Evolutionary conservation across 2,113 vertebrate genomes (phyloP), one percentile per base, ranked within the genome.

Genomic region (Nothobranchius furzeri): DNA sequence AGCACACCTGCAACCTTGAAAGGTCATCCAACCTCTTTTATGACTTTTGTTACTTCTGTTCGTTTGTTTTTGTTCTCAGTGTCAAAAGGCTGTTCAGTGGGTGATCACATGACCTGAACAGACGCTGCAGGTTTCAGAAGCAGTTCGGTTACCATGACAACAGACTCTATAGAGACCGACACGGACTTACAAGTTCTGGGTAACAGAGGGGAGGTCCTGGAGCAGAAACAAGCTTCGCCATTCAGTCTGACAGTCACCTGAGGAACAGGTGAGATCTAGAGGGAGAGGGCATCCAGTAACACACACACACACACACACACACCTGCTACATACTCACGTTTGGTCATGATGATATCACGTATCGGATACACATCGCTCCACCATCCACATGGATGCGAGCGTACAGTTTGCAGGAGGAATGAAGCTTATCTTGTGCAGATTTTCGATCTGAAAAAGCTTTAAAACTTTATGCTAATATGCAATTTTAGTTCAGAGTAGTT

Each of bases 191-290:
- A 68, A 6, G n/a, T 76, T 1, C 73, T 90, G 64, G 49, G 60
- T 14, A 43, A 88, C 60, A 61, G 76, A 83, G 83, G 89, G 72
- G 78, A 87, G 83, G 20, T 88, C 35, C 77, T 90, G 70, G 86
- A 92, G 70, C 85, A 65, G 82, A 76, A 66, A 20, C 73, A 89
- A 52, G 75, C 75, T 66, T 85, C 83, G 49, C 36, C 5, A 0
- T 78, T 64, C 78, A 67, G 42, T 76, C 89, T 1, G 84, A 92
- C 64, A 80, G 85, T 12, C 65, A 79, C 63, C 76, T 90, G 62
- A 85, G 73, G 75, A 89, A 77, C 48, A 94, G 95, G 95, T 96
- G 92, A 91, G 70, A 62, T 60, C 11, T 37, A 62, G 35, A 35
- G 36, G 45, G 70, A 63, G 60, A 79, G 59, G 64, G 70, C 79